These are phyloP conservation scores for Neosalanx taihuensis DNA, from an alignment of 2,797 vertebrate species.

Conservation along the genomic window DNA sequence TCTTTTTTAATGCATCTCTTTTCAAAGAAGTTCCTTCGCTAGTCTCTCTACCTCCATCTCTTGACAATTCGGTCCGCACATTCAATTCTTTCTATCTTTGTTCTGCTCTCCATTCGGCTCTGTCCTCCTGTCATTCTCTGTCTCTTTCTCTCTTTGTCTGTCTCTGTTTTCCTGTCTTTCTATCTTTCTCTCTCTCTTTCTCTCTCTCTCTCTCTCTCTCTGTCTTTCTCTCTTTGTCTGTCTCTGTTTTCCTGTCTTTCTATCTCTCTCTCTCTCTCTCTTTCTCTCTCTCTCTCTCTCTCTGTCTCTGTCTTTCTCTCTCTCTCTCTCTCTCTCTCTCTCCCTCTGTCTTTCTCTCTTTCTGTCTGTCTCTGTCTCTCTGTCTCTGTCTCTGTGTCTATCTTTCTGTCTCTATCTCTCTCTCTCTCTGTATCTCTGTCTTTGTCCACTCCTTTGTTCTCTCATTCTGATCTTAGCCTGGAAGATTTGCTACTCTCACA, in stretches of 20 bases:
- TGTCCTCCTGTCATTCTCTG: too few relatives aligned
- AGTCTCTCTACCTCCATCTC: background rate
- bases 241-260: too few relatives aligned
- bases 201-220: too few relatives aligned
- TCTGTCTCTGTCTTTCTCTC: background rate
- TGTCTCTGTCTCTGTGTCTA: background rate
- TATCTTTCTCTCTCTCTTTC: too few relatives aligned
- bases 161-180: too few relatives aligned
- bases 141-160: too few relatives aligned
- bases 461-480: background rate
- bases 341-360: background rate
- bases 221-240: too few relatives aligned
- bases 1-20: background rate
- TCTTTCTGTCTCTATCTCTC: background rate
- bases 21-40: slow-evolving; percentile 5
- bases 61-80: too few relatives aligned
- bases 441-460: too few relatives aligned
- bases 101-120: background rate
- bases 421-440: background rate
- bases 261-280: too few relatives aligned
- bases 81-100: background rate
- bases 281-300: background rate
- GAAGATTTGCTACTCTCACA: background rate
- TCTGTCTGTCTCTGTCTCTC: background rate
- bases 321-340: background rate